Base-by-base conservation (phyloP, 2,797 vertebrate genomes). In the Semaprochilodus insignis region DNA sequence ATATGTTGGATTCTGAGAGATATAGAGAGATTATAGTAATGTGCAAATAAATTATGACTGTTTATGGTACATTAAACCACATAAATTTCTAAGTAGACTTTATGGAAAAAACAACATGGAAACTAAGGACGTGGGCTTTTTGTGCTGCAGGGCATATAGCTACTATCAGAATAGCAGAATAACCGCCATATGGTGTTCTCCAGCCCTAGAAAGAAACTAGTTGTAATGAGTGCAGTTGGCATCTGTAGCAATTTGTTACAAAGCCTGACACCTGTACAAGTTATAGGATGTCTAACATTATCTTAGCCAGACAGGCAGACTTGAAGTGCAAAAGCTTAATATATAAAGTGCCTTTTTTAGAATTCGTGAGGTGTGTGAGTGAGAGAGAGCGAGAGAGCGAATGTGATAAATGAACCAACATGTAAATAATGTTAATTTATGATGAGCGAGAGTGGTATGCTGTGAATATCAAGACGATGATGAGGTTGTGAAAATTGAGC, bases 381-480 rank as follows among this genome's bases (percentile, higher is more conserved):
- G 77, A 74, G 70, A 31, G 52, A n/a, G 77, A 74, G 70, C n/a
- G 52, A n/a, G 59, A 72, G 62, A 65, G 40, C 2, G 19, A 16
- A 27, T 13, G 15, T 72, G 67, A 67, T 16, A 44, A 5, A 55
- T 15, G 21, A 27, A 77, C 66, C 21, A 57, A 48, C 52, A 78
- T 83, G 76, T 60, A 79, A 83, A 74, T 74, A 67, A 60, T 59
- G 69, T 78, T 83, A 66, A 79, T 83, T 83, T 77, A 77, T 65
- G 77, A 78, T 66, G 36, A 60, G 71, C 17, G 44, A 55, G 66
- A 60, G 31, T 52, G 65, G 27, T 65, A 52, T 75, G n/a, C 57
- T 66, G 62, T 65, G 67, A 83, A 60, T 51, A 23, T 74, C 60
- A 60, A 77, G 62, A 55, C 48, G 81, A 40, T 71, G 62, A 80